Evolutionary conservation across 1,140 invertebrate genomes (phyloP).

Genomic region (Bombus pascuorum): DNA sequence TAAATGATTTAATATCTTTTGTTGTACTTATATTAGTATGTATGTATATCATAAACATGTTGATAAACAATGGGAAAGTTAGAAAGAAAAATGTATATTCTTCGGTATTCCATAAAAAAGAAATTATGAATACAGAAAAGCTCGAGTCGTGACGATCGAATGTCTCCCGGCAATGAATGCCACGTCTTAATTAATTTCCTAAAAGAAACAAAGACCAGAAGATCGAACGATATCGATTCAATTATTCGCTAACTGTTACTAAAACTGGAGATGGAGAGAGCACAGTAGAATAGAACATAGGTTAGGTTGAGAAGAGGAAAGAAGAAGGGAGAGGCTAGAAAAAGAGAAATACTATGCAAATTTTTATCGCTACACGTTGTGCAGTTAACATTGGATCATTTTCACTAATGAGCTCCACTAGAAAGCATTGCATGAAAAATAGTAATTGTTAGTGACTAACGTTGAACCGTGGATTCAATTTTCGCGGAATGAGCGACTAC

Average conservation of each 20-base stretch:
- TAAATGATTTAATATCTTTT: background rate
- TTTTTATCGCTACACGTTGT: constrained; percentile 5
- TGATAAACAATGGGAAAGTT: background rate
- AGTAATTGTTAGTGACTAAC: background rate
- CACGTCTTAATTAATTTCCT: background rate
- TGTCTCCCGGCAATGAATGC: background rate
- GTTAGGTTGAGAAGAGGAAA: background rate
- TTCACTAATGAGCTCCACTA: background rate
- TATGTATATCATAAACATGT: background rate
- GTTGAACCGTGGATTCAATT: background rate
- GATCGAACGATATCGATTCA: constrained; percentile 4
- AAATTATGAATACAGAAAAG: background rate
- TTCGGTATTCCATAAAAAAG: background rate
- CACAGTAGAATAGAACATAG: background rate
- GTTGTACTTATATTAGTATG: background rate
- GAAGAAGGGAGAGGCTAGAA: too few relatives aligned
- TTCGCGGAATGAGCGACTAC: background rate
- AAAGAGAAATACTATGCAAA: background rate
- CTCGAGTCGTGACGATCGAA: background rate
- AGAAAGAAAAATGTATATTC: background rate
- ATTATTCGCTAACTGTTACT: background rate
- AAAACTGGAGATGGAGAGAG: too few relatives aligned
- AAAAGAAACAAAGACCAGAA: background rate
- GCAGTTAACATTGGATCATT: background rate
- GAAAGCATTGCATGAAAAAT: background rate